phyloP scores from a whole-genome alignment of 2,888 invertebrate species.

The Cantharis rufa region DNA sequence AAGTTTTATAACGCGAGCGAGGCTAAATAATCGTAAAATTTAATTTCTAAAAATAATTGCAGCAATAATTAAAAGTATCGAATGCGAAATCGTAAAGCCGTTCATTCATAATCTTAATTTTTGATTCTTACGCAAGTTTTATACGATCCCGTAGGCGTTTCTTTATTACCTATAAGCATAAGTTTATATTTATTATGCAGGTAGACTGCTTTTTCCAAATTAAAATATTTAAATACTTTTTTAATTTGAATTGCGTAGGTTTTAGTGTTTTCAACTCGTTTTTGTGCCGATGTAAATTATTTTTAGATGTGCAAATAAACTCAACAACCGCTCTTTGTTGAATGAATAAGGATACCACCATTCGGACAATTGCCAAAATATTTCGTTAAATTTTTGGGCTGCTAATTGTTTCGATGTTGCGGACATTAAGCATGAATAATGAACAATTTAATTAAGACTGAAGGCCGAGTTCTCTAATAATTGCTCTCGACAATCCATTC shows the following conservation, averaged over 20 bases:
- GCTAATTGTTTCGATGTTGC: background rate
- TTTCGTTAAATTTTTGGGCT: background rate
- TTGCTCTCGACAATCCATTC: background rate
- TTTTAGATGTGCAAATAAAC: background rate
- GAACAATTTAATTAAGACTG: background rate
- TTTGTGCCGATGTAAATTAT: background rate
- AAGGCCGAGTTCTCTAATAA: background rate
- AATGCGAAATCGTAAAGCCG: background rate
- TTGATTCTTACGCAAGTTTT: slow-evolving; percentile 1
- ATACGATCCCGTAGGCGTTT: slow-evolving; percentile 7
- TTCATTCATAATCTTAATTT: slow-evolving; percentile 1
- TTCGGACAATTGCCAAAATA: background rate
- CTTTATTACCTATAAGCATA: slow-evolving; percentile 17
- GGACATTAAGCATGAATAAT: background rate
- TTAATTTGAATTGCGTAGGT: slow-evolving; percentile 4
- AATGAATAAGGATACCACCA: background rate
- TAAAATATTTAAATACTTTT: slow-evolving; percentile 10
- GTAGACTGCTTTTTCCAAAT: slow-evolving; percentile 19
- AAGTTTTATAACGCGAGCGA: background rate
- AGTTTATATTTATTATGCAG: slow-evolving; percentile 21
- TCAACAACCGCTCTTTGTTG: background rate
- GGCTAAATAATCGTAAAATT: background rate
- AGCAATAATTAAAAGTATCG: background rate
- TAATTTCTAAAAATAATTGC: background rate
- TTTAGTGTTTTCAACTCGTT: slow-evolving; percentile 1